Evolutionary conservation across 2,888 invertebrate genomes (phyloP).

Genomic region (Lumbricus terrestris): DNA sequence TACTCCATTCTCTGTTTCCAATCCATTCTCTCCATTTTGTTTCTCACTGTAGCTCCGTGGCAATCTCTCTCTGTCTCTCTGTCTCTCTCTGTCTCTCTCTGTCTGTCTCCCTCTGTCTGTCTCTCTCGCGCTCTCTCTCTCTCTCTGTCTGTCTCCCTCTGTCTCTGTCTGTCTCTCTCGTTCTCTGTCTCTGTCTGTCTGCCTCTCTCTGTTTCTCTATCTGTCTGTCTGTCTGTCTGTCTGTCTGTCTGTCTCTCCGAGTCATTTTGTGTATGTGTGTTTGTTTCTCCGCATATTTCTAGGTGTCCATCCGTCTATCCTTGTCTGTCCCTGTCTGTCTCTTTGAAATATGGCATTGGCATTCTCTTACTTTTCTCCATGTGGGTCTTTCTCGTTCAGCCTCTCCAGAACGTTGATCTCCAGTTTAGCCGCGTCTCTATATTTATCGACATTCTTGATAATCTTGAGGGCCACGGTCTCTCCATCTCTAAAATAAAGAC

Average conservation of each 20-base stretch:
- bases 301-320: background rate
- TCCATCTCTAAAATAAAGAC: slow-evolving; percentile 42
- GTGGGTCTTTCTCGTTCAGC: slow-evolving; percentile 88
- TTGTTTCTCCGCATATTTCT: background rate
- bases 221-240: background rate
- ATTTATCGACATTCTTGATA: slow-evolving; percentile 99
- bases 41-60: too few relatives aligned
- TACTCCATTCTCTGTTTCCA: background rate
- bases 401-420: slow-evolving; percentile 98
- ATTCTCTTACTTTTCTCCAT: slow-evolving; percentile 82
- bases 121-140: background rate
- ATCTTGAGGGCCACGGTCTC: slow-evolving; percentile 80
- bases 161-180: background rate
- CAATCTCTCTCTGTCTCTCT: background rate
- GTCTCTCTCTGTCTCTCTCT: too few relatives aligned
- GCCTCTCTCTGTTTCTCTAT: background rate
- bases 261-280: background rate
- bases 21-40: background rate
- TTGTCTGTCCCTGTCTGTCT: background rate
- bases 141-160: too few relatives aligned
- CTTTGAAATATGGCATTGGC: background rate
- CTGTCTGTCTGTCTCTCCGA: background rate
- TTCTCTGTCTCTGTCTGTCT: background rate
- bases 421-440: slow-evolving; percentile 96
- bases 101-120: background rate